Evolutionary conservation across 2,113 vertebrate genomes (phyloP), one percentile per base, ranked within the genome.

Genomic region (Tricholaema leucomelas): DNA sequence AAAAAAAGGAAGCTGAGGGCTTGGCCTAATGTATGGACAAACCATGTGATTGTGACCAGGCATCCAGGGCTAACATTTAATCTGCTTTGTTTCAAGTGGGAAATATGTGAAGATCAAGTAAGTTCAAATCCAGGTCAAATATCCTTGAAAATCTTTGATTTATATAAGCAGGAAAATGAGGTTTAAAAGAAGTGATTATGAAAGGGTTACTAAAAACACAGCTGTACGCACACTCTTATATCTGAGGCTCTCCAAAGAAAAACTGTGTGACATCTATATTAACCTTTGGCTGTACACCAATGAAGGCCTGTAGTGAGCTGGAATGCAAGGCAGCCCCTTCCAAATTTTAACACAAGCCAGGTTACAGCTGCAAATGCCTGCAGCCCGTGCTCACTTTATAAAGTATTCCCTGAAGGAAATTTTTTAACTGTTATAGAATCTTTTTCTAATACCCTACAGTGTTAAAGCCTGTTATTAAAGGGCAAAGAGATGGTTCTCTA

Each of bases 251-350:
- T 95, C 97, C 96, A 97, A 97, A 97, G 97, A 98, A 96, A 97
- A 98, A 97, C 97, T 96, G 97, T 97, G 98, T 98, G 98, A 99
- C 98, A 99, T 99, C 99, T 99, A 98, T 98, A 98, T 99, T 99
- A 98, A 98, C 98, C 98, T 98, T 98, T 98, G 98, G 97, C 98
- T 96, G 97, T 88, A 97, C 96, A 98, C 98, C 98, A 98, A 77
- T 77, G 97, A 98, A 97, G 97, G 97, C 98, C 97, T 96, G 96
- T 97, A 97, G 97, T 92, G 97, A 84, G 97, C 97, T 98, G 98
- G 99, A 99, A 99, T 99, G 98, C 91, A 88, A 98, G 93, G 91
- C 97, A 96, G 97, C 97, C 97, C 97, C 96, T 98, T 98, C 97
- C 97, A 98, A 97, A 97, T 96, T 97, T 97, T 97, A 98, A 98